Percentiles rank a stretch among this genome's conserved stretches.
Conservation (phyloP, 2,888 invertebrate species). For the Drosophila pegasa region DNA sequence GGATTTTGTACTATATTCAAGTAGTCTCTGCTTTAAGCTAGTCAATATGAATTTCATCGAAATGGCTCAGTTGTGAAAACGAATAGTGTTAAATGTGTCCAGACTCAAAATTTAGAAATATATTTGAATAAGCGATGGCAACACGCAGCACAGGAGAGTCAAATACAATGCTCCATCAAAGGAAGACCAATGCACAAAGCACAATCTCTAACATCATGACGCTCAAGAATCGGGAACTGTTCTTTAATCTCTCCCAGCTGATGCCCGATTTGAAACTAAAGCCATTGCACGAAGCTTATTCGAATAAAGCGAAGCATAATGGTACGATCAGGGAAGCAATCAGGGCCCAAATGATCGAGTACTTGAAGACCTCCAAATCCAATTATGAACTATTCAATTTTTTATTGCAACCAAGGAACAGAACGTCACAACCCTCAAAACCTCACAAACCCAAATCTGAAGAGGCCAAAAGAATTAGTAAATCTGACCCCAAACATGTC, state of each 20-base stretch:
- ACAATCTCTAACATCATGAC: constrained; percentile 9
- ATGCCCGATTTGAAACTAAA: neutral
- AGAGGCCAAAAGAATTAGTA: too few species aligned
- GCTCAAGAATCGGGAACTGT: constrained; percentile 13
- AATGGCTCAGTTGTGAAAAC: neutral
- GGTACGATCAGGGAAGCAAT: constrained; percentile 12
- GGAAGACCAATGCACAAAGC: neutral
- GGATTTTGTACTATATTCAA: neutral
- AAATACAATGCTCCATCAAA: neutral
- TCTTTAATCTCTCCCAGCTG: constrained; percentile 5
- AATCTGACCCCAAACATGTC: neutral
- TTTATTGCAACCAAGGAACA: constrained; percentile 7
- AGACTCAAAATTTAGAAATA: constrained; percentile 19
- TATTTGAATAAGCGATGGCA: neutral
- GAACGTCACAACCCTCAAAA: neutral
- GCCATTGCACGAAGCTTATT: neutral
- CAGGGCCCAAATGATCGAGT: constrained; percentile 12
- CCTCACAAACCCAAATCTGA: neutral
- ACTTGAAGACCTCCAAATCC: constrained; percentile 4
- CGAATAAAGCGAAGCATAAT: neutral
- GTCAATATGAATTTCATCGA: neutral
- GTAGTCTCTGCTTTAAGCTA: constrained; percentile 13
- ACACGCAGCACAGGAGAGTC: neutral
- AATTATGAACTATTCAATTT: constrained; percentile 11
- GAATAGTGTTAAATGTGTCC: neutral